A percentile compares a stretch with the other conserved stretches of the same genome.
phyloP scores from a whole-genome alignment of 2,797 vertebrate species.

The Galago senegalensis region DNA sequence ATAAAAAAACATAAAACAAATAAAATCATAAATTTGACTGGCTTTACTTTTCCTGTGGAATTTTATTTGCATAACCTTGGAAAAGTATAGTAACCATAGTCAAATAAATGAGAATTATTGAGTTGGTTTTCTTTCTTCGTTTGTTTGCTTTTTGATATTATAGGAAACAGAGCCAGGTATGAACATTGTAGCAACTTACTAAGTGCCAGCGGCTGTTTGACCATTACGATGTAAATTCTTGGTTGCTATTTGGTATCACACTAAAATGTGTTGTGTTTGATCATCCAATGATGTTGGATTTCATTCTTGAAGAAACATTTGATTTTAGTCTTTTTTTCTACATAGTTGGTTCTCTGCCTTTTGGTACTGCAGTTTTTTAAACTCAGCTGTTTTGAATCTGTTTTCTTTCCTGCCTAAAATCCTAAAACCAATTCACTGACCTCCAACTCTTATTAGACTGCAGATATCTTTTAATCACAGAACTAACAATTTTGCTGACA shows the following conservation, averaged over 20 bases:
- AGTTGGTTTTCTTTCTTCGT: neutral
- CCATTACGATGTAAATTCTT: neutral
- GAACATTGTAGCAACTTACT: neutral
- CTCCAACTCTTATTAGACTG: conserved; percentile 65
- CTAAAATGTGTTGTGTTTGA: neutral
- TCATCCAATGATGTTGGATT: neutral
- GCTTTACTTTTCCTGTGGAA: neutral
- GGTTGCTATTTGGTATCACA: neutral
- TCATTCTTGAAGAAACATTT: neutral
- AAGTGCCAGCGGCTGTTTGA: neutral
- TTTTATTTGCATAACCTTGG: neutral
- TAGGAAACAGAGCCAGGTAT: neutral
- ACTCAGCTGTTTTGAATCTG: neutral
- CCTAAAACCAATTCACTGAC: conserved; percentile 23
- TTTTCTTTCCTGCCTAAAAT: conserved; percentile 46
- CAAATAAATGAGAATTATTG: neutral
- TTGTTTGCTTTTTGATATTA: neutral
- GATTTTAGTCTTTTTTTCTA: neutral
- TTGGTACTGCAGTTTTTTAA: neutral
- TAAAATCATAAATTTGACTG: neutral
- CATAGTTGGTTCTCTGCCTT: neutral
- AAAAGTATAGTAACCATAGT: neutral
- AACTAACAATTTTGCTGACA: conserved; percentile 62
- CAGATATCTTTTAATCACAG: conserved; percentile 14
- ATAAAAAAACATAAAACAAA: neutral